Evolutionary conservation across 1,140 invertebrate genomes (phyloP).

Genomic region (Holotrichia oblita): DNA sequence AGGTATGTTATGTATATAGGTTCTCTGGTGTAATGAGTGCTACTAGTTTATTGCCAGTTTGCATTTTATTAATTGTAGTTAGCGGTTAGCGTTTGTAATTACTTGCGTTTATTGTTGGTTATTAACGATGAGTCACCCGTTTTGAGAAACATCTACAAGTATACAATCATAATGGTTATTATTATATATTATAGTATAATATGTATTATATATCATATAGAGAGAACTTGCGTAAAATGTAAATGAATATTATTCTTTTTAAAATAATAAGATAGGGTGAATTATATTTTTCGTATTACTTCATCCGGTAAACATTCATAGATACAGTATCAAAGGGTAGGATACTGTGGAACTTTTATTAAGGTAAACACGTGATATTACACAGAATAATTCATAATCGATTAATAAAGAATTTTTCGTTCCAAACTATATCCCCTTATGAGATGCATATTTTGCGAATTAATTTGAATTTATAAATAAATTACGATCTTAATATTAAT

Average conservation of each 20-base stretch:
- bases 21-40: background rate
- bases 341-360: too few species aligned
- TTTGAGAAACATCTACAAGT: background rate
- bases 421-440: too few species aligned
- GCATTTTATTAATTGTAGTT: background rate
- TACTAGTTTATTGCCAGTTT: background rate
- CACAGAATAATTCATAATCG: too few species aligned
- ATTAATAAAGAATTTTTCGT: too few species aligned
- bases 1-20: too few species aligned
- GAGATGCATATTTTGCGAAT: too few species aligned
- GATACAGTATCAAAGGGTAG: too few species aligned
- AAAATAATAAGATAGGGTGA: background rate
- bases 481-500: too few species aligned
- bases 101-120: background rate
- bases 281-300: background rate
- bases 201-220: background rate
- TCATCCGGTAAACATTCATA: background rate
- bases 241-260: background rate
- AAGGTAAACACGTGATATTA: too few species aligned
- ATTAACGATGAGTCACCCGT: background rate
- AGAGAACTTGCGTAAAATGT: background rate
- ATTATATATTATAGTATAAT: background rate
- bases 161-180: background rate
- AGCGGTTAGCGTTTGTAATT: background rate
- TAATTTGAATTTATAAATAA: too few species aligned